These are phyloP conservation scores for Entomyzon cyanotis DNA, from an alignment of 2,113 vertebrate genomes.

Conservation along the genomic window DNA sequence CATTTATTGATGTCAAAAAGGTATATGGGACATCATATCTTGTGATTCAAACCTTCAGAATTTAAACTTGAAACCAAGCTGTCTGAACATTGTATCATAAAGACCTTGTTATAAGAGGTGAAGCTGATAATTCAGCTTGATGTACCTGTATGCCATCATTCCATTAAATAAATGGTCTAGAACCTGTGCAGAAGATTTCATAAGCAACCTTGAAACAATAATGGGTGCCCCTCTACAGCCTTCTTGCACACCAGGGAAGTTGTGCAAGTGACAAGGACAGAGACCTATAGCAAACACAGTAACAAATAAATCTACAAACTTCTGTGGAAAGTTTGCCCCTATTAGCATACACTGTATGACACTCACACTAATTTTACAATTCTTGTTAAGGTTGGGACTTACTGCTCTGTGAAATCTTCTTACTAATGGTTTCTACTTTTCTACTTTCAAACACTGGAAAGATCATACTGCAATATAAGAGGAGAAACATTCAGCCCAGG, in stretches of 20 bases:
- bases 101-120: neutral
- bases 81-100: neutral
- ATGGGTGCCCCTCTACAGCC: neutral
- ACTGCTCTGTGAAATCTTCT: neutral
- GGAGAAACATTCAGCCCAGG: neutral
- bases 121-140: neutral
- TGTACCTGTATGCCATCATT: neutral
- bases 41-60: neutral
- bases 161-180: slow-evolving; percentile 17
- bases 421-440: neutral
- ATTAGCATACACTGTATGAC: neutral
- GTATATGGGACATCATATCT: neutral
- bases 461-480: neutral
- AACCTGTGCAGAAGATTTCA: neutral
- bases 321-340: neutral
- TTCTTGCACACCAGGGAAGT: neutral
- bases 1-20: slow-evolving; percentile 1
- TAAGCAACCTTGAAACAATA: neutral
- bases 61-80: slow-evolving; percentile 3
- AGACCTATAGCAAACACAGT: neutral
- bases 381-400: neutral
- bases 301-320: neutral
- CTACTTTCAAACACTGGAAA: neutral
- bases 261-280: neutral
- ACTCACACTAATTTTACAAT: neutral